Conservation (phyloP, 2,113 vertebrate genomes). For the Notothenia coriiceps region DNA sequence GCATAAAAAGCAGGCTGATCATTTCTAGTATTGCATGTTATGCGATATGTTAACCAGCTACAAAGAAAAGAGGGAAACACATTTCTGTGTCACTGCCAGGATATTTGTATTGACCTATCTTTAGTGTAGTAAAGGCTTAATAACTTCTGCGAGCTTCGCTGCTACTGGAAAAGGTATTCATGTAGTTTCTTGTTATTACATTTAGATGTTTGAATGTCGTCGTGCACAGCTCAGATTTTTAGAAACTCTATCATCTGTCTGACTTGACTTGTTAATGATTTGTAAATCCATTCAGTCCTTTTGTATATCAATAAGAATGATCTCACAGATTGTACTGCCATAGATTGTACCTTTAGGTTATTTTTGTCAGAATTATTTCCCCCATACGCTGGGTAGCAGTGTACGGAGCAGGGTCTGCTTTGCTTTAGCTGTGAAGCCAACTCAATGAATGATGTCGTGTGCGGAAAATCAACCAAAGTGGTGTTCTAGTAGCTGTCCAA, state of each 20-base stretch:
- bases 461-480: constrained; percentile 78
- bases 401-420: constrained; percentile 53
- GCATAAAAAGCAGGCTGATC: constrained; percentile 67
- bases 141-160: constrained; percentile 77
- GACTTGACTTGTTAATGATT: constrained; percentile 46
- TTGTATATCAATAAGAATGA: constrained; percentile 66
- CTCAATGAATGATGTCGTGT: constrained; percentile 68
- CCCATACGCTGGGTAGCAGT: constrained; percentile 42
- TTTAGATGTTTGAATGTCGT: constrained; percentile 80
- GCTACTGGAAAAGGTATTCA: constrained; percentile 75
- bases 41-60: constrained; percentile 79
- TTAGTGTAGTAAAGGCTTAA: constrained; percentile 75
- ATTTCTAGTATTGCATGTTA: constrained; percentile 77
- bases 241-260: constrained; percentile 46
- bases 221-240: constrained; percentile 69
- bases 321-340: constrained; percentile 70
- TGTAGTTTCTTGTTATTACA: constrained; percentile 69
- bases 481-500: constrained; percentile 68
- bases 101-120: constrained; percentile 72
- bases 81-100: constrained; percentile 80
- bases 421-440: constrained; percentile 60
- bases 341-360: constrained; percentile 46
- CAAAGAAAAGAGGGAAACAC: constrained; percentile 56
- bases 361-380: constrained; percentile 16
- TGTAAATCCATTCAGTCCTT: constrained; percentile 61